phyloP scores from a whole-genome alignment of 1,140 invertebrate species.

The Drosophila sproati region DNA sequence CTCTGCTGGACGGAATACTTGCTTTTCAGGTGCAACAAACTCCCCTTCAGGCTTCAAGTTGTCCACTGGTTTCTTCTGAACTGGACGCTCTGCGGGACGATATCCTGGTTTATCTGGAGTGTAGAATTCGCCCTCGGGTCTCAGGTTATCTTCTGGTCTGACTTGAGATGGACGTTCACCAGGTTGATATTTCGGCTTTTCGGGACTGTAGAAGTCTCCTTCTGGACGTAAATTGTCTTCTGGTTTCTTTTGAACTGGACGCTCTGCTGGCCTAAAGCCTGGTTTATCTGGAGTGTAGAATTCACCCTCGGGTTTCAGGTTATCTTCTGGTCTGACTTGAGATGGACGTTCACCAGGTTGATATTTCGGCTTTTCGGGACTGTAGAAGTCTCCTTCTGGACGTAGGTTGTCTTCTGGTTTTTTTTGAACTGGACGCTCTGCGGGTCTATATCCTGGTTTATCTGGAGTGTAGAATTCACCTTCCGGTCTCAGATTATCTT shows the following conservation, averaged over 20 bases:
- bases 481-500: conserved; percentile 87
- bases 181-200: conserved; percentile 83
- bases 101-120: conserved; percentile 85
- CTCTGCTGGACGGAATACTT: conserved; percentile 85
- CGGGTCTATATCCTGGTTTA: conserved; percentile 81
- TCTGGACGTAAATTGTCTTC: conserved; percentile 87
- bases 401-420: conserved; percentile 86
- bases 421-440: conserved; percentile 84
- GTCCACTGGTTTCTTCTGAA: conserved; percentile 22
- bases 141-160: too few relatives aligned
- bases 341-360: conserved; percentile 86
- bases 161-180: conserved; percentile 40
- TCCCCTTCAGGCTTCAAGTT: conserved; percentile 86
- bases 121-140: conserved; percentile 85
- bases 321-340: conserved; percentile 87
- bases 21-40: conserved; percentile 71
- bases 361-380: conserved; percentile 84
- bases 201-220: conserved; percentile 85
- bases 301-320: conserved; percentile 86
- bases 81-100: conserved; percentile 72
- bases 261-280: conserved; percentile 85
- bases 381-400: conserved; percentile 87
- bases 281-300: conserved; percentile 86
- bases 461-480: conserved; percentile 87
- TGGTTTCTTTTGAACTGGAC: conserved; percentile 86